Evolutionary conservation across 2,888 invertebrate genomes (phyloP), one percentile per base, ranked within the genome.

Genomic region (Drosophila fungiperda): DNA sequence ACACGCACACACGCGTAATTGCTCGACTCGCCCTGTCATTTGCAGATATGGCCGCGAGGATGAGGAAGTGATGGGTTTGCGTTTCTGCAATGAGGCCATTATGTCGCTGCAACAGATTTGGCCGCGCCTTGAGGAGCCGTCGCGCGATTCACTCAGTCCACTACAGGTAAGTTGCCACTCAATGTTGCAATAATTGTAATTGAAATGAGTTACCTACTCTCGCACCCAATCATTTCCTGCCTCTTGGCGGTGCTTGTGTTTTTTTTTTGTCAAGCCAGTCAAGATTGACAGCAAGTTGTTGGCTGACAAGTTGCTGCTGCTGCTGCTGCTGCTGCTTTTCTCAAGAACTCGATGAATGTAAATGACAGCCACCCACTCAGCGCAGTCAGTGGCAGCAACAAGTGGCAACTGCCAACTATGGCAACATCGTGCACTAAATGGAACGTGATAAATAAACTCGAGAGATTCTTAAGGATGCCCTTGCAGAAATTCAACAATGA

Each of bases 61-160:
- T 92, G 97, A 99, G 92, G 99, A 99, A 93, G 99, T 99, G 32
- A 97, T 99, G 96, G 99, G 99, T 0, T 95, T 99, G 81, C 98
- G 98, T 91, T 99, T 99, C 94, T 98, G 99, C 94, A 99, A 99
- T 93, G 99, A 99, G 94, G 97, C 99, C 62, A 96, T 98, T 91
- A 96, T 99, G 96, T 97, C 98, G 90, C 94, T 98, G 66, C 96
- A 97, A 61, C 97, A 98, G 92, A 95, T 98, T 59, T 97, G 97
- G 94, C 97, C 98, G 0, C 94, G 95, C 15, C 92, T 93, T 82
- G 93, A 94, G 84, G 95, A 96, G 83, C 94, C 95, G 0, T 94
- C 94, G 64, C 94, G 94, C 68, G 94, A 94, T 33, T 94, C 94
- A 1, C 87, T 93, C 69, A 96, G 96, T 62, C 96, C 96, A 3